Percentiles rank a stretch among this genome's conserved stretches.
phyloP scores from a whole-genome alignment of 23 tunicate species.

The Diplosoma virens region DNA sequence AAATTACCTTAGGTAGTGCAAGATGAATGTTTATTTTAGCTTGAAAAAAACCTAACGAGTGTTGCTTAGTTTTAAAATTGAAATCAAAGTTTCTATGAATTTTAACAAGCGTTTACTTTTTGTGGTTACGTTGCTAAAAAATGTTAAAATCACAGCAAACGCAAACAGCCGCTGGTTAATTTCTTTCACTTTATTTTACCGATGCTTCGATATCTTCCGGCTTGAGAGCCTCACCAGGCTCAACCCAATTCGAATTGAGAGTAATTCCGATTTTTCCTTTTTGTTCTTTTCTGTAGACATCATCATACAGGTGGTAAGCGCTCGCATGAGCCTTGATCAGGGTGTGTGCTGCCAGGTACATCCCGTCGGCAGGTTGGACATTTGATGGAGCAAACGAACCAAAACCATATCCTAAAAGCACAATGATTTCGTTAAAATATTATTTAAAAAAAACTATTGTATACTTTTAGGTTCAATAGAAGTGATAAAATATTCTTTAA shows the following conservation, averaged over 20 bases:
- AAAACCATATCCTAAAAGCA: conserved; percentile 65
- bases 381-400: conserved; percentile 83
- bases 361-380: conserved; percentile 58
- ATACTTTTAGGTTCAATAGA: not conserved
- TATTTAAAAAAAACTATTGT: not conserved
- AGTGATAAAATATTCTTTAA: not conserved
- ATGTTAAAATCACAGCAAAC: too few relatives aligned
- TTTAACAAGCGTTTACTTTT: too few relatives aligned
- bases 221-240: conserved; percentile 41
- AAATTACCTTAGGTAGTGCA: too few relatives aligned
- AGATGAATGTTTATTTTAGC: too few relatives aligned
- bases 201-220: conserved; percentile 85
- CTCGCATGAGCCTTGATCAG: conserved; percentile 85
- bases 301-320: conserved; percentile 83
- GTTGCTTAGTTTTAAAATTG: too few relatives aligned
- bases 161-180: too few relatives aligned
- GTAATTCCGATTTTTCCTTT: conserved; percentile 91
- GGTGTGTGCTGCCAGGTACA: conserved; percentile 91
- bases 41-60: too few relatives aligned
- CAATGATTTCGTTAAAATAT: not conserved
- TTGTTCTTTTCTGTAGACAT: conserved; percentile 64
- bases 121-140: too few relatives aligned
- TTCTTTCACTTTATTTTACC: too few relatives aligned
- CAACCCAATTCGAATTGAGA: conserved; percentile 88
- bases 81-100: too few relatives aligned